A percentile compares a stretch with the other conserved stretches of the same genome.
phyloP scores from a whole-genome alignment of 2,113 vertebrate species.

The Myotis brandtii region DNA sequence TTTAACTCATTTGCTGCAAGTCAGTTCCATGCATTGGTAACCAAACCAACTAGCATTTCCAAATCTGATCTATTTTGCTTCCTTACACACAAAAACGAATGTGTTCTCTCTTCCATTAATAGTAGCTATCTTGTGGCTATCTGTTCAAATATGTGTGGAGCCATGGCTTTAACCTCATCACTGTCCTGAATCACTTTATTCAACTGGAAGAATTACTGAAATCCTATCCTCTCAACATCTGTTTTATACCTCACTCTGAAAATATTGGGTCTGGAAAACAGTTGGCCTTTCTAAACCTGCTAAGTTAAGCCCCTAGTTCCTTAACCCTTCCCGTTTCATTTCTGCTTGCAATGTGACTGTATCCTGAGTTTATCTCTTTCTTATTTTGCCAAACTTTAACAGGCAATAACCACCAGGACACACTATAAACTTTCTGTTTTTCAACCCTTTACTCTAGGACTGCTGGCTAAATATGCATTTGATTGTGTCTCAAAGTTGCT shows the following conservation, averaged over 20 bases:
- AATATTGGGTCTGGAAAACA: background rate
- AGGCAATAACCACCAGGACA: background rate
- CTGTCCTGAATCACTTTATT: conserved; percentile 5
- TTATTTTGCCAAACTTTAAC: background rate
- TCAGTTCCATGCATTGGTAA: background rate
- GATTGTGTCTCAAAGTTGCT: background rate
- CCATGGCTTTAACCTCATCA: background rate
- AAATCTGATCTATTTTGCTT: background rate
- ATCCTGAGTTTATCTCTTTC: background rate
- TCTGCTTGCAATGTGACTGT: background rate
- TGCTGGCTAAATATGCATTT: background rate
- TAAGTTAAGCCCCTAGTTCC: background rate
- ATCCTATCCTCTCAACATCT: background rate
- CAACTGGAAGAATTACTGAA: background rate
- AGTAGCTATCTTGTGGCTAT: background rate
- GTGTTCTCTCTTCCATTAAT: background rate
- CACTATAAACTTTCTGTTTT: background rate
- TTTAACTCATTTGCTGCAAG: background rate
- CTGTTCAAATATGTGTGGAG: background rate
- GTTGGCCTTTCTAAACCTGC: background rate
- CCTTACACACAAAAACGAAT: background rate
- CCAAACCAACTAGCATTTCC: background rate
- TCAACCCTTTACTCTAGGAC: background rate
- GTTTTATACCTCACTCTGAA: background rate
- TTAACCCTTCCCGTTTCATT: background rate